Evolutionary conservation across 1,140 invertebrate species (phyloP), one percentile per base, ranked within the genome.

Genomic region (Aphelenchoides fujianensis): DNA sequence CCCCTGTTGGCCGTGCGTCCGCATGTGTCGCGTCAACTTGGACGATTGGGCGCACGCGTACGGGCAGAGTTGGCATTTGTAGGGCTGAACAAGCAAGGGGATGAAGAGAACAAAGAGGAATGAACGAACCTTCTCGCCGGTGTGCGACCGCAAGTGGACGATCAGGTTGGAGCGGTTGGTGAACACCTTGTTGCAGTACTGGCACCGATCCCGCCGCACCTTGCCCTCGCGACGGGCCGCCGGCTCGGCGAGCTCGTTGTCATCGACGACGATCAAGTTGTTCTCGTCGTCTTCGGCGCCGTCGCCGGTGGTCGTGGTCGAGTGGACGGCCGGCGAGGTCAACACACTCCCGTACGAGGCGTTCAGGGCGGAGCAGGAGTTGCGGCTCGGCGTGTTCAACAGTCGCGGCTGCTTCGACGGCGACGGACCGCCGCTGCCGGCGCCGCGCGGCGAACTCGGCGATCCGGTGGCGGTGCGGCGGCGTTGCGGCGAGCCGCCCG

Each of bases 41-140:
- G 93, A 96, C 83, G 94, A 97, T 87, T 99, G 95, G 3, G 97
- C 97, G 86, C 97, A 99, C 9, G 97, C 97, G 86, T 99, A 99
- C 36, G 92, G 94, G 87, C 97, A 99, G 32, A 99, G 87, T 84
- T 95, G 93, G 85, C 97, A 99, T 86, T 98, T 98, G 89, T 98
- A 99, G 0, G 97, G 97, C n/a, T n/a, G n/a, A n/a, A n/a, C n/a
- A n/a, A n/a, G n/a, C n/a, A n/a, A n/a, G n/a, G n/a, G n/a, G n/a
- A n/a, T n/a, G n/a, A n/a, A n/a, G n/a, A n/a, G n/a, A n/a, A n/a
- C n/a, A n/a, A n/a, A n/a, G n/a, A n/a, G n/a, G n/a, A n/a, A n/a
- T n/a, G n/a, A n/a, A n/a, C n/a, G n/a, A n/a, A n/a, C n/a, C 84
- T 78, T 78, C 64, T 79, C 75, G 12, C 87, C 88, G 0, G 90